phyloP scores from a whole-genome alignment of 2,888 invertebrate genomes.

The Phaedon cochleariae region DNA sequence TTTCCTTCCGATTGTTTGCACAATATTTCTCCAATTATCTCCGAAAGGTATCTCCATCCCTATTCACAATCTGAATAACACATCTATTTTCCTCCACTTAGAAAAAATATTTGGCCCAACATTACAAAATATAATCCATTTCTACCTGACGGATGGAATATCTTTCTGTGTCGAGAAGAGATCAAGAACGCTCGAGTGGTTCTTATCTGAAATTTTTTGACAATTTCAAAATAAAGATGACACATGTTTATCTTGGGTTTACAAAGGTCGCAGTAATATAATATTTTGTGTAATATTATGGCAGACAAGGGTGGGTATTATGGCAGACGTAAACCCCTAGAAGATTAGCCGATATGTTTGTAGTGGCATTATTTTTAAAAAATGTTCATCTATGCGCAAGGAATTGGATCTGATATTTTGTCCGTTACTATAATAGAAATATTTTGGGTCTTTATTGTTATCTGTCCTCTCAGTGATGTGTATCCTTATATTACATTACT shows the following conservation, averaged over 20 bases:
- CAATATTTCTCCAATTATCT: constrained; percentile 46
- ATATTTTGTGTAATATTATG: constrained; percentile 55
- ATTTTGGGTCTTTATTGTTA: constrained; percentile 14
- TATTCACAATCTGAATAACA: constrained; percentile 27
- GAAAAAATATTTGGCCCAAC: constrained; percentile 45
- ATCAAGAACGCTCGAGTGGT: constrained; percentile 48
- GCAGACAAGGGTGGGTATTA: constrained; percentile 46
- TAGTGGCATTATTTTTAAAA: constrained; percentile 49
- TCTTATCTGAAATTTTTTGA: constrained; percentile 49
- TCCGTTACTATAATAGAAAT: constrained; percentile 15
- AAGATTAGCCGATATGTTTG: constrained; percentile 53
- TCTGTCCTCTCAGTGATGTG: constrained; percentile 1
- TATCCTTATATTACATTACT: constrained; percentile 14
- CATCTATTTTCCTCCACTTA: constrained; percentile 28
- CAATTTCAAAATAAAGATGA: constrained; percentile 50
- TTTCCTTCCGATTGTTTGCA: constrained; percentile 38
- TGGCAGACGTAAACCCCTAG: constrained; percentile 36
- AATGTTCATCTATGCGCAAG: constrained; percentile 51
- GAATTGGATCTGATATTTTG: constrained; percentile 48
- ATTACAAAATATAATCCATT: constrained; percentile 39
- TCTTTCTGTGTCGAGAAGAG: constrained; percentile 31
- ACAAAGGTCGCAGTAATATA: constrained; percentile 52
- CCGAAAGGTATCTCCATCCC: constrained; percentile 42
- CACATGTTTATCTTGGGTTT: constrained; percentile 53
- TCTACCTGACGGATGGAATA: constrained; percentile 44